Conservation (phyloP, 2,797 vertebrate genomes). For the Caiman crocodilus region DNA sequence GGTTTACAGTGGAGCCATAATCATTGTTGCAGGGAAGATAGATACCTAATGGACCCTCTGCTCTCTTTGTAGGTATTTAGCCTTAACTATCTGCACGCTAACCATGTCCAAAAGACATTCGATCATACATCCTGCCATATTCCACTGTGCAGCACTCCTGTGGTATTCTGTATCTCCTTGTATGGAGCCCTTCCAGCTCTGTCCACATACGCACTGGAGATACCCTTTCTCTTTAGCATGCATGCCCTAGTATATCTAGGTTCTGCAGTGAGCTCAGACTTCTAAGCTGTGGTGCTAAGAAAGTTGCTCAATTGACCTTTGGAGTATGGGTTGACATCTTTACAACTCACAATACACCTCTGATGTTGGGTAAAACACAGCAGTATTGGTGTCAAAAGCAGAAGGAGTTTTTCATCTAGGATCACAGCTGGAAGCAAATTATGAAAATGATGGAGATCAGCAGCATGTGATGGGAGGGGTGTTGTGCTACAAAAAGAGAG, state of each 20-base stretch:
- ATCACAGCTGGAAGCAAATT: background rate
- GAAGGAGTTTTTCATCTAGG: background rate
- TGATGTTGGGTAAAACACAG: background rate
- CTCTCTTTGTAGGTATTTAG: background rate
- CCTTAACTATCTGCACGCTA: background rate
- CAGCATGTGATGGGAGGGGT: background rate
- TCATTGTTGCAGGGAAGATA: background rate
- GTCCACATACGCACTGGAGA: fast-evolving
- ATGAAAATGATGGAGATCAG: background rate
- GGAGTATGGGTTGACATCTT: background rate
- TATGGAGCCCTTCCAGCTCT: background rate
- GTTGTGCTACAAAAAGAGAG: background rate
- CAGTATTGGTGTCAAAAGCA: background rate
- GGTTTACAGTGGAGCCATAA: fast-evolving
- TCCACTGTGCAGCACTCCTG: background rate
- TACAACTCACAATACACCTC: background rate
- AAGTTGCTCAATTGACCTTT: background rate
- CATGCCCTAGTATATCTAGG: fast-evolving
- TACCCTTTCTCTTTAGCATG: background rate
- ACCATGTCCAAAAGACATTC: background rate
- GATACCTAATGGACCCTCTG: background rate
- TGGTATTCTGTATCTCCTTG: background rate
- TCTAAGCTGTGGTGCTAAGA: background rate
- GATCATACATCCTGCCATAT: background rate
- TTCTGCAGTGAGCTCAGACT: background rate